These are phyloP conservation scores for Ylistrum balloti DNA, from an alignment of 1,140 invertebrate species.

Conservation along the genomic window DNA sequence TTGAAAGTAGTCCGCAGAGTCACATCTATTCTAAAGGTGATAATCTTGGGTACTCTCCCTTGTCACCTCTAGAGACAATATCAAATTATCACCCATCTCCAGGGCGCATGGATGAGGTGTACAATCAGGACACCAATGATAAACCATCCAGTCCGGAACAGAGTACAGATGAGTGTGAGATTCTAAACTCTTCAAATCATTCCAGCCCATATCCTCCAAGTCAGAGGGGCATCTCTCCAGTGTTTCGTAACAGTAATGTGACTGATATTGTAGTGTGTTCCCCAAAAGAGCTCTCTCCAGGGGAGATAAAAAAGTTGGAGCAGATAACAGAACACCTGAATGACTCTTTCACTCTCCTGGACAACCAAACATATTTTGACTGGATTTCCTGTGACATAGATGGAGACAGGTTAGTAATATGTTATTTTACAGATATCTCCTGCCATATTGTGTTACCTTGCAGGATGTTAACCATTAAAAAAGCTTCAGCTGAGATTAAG, in stretches of 20 bases:
- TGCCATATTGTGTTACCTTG: too few relatives aligned
- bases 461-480: too few relatives aligned
- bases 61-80: not conserved
- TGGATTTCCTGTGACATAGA: conserved; percentile 7
- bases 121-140: not conserved
- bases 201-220: not conserved
- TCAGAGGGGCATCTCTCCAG: not conserved
- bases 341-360: not conserved
- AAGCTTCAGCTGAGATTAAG: too few relatives aligned
- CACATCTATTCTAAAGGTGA: not conserved
- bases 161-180: not conserved
- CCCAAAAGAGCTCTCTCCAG: not conserved
- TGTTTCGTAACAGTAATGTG: not conserved
- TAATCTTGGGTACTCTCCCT: not conserved
- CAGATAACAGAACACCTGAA: not conserved
- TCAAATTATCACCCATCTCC: not conserved
- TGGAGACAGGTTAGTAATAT: not conserved
- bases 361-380: not conserved
- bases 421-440: too few relatives aligned
- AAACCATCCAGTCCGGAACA: not conserved
- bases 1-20: not conserved
- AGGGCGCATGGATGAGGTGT: not conserved
- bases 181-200: not conserved
- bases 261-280: not conserved
- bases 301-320: conserved; percentile 4